A percentile compares a stretch with the other conserved stretches of the same genome.
Conservation (phyloP, 2,888 invertebrate genomes). For the Scrobipalpa atriplicella region DNA sequence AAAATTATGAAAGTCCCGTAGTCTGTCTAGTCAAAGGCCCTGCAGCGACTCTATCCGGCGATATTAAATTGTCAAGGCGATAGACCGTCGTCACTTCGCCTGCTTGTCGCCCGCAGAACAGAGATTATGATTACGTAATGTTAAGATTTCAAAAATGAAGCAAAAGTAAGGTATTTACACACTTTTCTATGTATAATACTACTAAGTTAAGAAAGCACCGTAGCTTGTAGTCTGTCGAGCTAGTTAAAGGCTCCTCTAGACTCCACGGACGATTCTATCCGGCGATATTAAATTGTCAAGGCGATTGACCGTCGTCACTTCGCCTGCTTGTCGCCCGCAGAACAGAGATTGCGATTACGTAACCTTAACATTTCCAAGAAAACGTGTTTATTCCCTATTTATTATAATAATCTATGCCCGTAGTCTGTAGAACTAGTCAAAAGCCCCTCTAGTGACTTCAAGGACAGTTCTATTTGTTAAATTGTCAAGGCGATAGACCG, state of each 20-base stretch:
- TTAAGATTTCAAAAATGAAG: too few relatives aligned
- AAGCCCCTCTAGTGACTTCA: neutral
- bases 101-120: constrained; percentile 33
- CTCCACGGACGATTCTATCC: constrained; percentile 20
- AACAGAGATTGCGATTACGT: neutral
- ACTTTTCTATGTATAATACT: too few relatives aligned
- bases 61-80: constrained; percentile 76
- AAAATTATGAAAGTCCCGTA: too few relatives aligned
- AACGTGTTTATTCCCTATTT: too few relatives aligned
- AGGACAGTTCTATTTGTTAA: constrained; percentile 50
- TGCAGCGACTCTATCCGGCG: constrained; percentile 30
- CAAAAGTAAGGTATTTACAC: too few relatives aligned
- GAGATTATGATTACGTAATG: neutral
- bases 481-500: constrained; percentile 73
- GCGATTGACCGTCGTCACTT: constrained; percentile 67
- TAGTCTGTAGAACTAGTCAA: neutral
- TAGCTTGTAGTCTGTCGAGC: too few relatives aligned
- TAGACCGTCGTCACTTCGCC: constrained; percentile 64
- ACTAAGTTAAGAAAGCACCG: too few relatives aligned
- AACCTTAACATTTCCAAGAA: too few relatives aligned
- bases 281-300: constrained; percentile 79
- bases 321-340: constrained; percentile 32
- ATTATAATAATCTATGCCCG: too few relatives aligned
- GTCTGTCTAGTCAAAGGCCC: neutral
- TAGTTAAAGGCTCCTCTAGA: constrained; percentile 4